A percentile compares a stretch with the other conserved stretches of the same genome.
Evolutionary conservation across 2,113 vertebrate genomes (phyloP).

Genomic region (Bubo bubo): DNA sequence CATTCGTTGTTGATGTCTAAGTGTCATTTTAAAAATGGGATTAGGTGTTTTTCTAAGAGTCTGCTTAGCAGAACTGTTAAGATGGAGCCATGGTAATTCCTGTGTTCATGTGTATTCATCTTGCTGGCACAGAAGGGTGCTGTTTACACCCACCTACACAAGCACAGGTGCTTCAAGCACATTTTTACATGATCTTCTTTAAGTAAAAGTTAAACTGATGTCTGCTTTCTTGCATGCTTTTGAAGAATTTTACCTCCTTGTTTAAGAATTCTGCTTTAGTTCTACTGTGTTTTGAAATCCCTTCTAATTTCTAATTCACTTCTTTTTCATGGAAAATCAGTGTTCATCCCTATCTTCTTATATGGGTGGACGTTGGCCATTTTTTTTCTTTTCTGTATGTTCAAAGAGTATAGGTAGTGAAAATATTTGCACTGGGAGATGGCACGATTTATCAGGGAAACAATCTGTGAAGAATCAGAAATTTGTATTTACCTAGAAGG

Average conservation of each 20-base stretch:
- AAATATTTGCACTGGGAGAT: background rate
- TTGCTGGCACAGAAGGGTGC: background rate
- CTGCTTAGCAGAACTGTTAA: background rate
- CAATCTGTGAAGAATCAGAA: background rate
- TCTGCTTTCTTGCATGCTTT: background rate
- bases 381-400: background rate
- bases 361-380: background rate
- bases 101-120: background rate
- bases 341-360: background rate
- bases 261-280: background rate
- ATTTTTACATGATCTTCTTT: background rate
- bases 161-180: background rate
- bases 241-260: background rate
- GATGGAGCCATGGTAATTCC: background rate
- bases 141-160: background rate
- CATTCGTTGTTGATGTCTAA: background rate
- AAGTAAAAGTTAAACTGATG: background rate
- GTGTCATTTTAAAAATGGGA: background rate
- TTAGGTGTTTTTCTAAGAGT: background rate
- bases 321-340: background rate
- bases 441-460: conserved; percentile 24
- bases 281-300: background rate
- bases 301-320: background rate
- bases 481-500: background rate
- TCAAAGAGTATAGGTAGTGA: background rate